Evolutionary conservation across 2,113 vertebrate genomes (phyloP), one percentile per base, ranked within the genome.

Genomic region (Nesoenas mayeri): DNA sequence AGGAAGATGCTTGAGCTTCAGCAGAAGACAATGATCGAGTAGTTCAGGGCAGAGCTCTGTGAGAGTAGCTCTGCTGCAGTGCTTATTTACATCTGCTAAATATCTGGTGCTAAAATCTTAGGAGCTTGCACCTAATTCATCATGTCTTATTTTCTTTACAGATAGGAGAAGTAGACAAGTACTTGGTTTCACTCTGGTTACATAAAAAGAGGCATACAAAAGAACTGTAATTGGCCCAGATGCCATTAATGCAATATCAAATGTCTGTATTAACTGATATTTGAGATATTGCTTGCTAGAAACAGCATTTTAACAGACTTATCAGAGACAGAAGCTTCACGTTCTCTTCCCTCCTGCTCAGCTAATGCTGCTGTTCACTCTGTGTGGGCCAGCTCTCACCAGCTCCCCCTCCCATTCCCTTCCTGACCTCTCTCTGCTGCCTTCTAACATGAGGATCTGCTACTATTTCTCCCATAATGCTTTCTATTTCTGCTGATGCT

Each of bases 401-500:
- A 65, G 21, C 42, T 91, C 60, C 54, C 36, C 15, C 11, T 78
- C 86, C 38, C 34, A 34, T 15, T 85, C 66, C 31, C 71, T 83
- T 88, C 66, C 75, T 58, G 40, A 79, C 24, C 44, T 50, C 17
- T 61, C 38, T 82, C 48, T 70, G 38, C n/a, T 74, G 70, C 72
- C 34, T 60, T 85, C 38, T 58, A 29, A 88, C 15, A 7, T 38
- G 48, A 77, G 15, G 85, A 85, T 73, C 61, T 82, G 51, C 36
- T 88, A 16, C 78, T 73, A 48, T 86, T 91, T 94, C 31, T 96
- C 62, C 85, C 53, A 48, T 44, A 61, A 79, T 82, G 40, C 66
- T 91, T 90, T 93, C 94, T 89, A 84, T 84, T 95, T 88, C 79
- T 88, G 34, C 36, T 77, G 57, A 56, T 94, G 34, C 56, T 15